A percentile compares a stretch with the other conserved stretches of the same genome.
phyloP scores from a whole-genome alignment of 2,797 vertebrate species.

The Valencia hispanica region DNA sequence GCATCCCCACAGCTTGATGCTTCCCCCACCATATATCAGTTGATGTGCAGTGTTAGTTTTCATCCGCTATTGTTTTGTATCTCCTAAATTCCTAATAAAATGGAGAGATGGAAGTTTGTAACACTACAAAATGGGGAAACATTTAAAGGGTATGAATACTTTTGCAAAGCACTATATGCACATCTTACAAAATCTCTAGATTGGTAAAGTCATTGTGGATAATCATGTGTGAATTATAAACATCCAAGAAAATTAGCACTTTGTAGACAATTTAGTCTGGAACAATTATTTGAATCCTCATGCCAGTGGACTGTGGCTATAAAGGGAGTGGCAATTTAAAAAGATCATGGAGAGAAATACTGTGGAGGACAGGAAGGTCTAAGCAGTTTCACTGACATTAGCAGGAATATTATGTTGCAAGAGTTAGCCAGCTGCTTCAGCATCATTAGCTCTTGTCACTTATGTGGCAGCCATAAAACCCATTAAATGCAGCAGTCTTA shows the following conservation, averaged over 20 bases:
- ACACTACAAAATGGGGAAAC: too few relatives aligned
- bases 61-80: too few relatives aligned
- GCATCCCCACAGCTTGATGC: not conserved
- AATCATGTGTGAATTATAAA: not conserved
- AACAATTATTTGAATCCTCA: not conserved
- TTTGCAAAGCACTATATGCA: not conserved
- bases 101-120: too few relatives aligned
- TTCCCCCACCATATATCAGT: too few relatives aligned
- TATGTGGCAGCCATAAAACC: conserved; percentile 30
- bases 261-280: conserved; percentile 5
- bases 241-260: not conserved
- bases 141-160: not conserved
- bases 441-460: conserved; percentile 46
- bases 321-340: conserved; percentile 1
- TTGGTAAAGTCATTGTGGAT: not conserved
- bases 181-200: not conserved
- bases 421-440: conserved; percentile 17
- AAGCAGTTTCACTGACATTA: conserved; percentile 15
- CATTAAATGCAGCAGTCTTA: conserved; percentile 45
- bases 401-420: conserved; percentile 7
- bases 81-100: too few relatives aligned
- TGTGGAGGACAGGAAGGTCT: not conserved
- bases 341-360: not conserved
- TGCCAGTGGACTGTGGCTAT: not conserved
- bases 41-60: too few relatives aligned